Base-by-base conservation (phyloP, 2,888 invertebrate species). In the Lomographa bimaculata region DNA sequence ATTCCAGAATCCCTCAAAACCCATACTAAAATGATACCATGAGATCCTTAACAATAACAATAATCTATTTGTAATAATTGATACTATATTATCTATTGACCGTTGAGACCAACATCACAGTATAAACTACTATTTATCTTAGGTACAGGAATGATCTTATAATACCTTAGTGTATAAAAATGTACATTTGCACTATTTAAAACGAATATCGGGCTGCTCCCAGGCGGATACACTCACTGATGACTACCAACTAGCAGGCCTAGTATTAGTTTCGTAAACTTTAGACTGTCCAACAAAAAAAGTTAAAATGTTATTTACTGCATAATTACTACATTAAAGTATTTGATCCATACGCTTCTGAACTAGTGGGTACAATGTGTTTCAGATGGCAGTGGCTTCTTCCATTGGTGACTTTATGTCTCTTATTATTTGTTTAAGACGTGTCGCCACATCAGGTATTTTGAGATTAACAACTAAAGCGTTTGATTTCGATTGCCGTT, bases 31-130 rank as follows among this genome's bases (percentile, higher is more conserved):
- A 77, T 76, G 76, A 80, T 80, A 84, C 76, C 62, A 84, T 87
- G 87, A 87, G 87, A 87, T 86, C 87, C 87, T 86, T 85, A 87
- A 84, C 84, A 78, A 83, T 85, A 87, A 87, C 80, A 83, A 84
- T 82, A 84, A 73, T 80, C 80, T 79, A 78, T 77, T 64, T 82
- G 79, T 67, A 64, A 83, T 86, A 86, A 85, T 86, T 86, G 85
- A 86, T 85, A 74, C 79, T 86, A 86, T 84, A 71, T 77, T 76
- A 79, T 54, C 84, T 85, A 84, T 78, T 80, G 82, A 84, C 85
- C 81, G 72, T 83, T 79, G 85, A 86, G 84, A 86, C 86, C 87
- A 77, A 80, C 83, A 86, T 86, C 87, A 87, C 85, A 86, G 86
- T 85, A 84, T 80, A 79, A 74, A 71, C 81, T 81, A 84, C 79